These are phyloP conservation scores for Hyperoplus lanceolatus DNA, from an alignment of 2,797 vertebrate genomes.

Conservation along the genomic window DNA sequence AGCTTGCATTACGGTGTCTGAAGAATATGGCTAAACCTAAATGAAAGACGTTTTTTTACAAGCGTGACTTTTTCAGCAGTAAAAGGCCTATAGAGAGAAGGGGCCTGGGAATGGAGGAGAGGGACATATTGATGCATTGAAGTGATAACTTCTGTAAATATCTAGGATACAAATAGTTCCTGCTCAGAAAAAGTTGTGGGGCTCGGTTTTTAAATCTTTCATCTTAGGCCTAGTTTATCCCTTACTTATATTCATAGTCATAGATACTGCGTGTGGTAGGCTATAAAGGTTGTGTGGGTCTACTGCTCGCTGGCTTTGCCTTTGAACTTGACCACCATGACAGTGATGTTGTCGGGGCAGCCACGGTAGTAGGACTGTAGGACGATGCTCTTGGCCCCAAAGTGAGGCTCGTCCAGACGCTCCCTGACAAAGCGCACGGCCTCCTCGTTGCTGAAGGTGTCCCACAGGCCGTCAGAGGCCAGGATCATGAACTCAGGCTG, in stretches of 20 bases:
- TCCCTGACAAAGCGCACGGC: conserved; percentile 97
- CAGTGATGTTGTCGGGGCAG: conserved; percentile 98
- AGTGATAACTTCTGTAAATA: conserved; percentile 52
- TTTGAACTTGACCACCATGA: conserved; percentile 99
- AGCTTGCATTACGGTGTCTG: conserved; percentile 44
- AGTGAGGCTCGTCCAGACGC: conserved; percentile 96
- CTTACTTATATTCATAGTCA: conserved; percentile 58
- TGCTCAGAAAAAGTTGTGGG: conserved; percentile 64
- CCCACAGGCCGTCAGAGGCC: conserved; percentile 98
- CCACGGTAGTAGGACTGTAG: conserved; percentile 96
- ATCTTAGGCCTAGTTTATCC: conserved; percentile 51
- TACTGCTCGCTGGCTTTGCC: conserved; percentile 89
- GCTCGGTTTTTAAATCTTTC: conserved; percentile 43
- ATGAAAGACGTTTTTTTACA: conserved; percentile 33
- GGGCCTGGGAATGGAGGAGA: too few relatives aligned
- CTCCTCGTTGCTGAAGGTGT: conserved; percentile 99
- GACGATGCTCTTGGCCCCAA: conserved; percentile 97
- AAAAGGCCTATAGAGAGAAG: not conserved
- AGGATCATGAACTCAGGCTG: conserved; percentile 99
- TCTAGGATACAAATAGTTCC: conserved; percentile 71
- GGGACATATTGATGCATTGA: conserved; percentile 18
- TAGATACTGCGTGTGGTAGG: conserved; percentile 26
- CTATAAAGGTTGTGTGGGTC: conserved; percentile 14
- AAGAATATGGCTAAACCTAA: conserved; percentile 30
- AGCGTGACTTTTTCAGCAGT: conserved; percentile 44